Conservation (phyloP, 1,140 invertebrate species). For the Scylla paramamosain region DNA sequence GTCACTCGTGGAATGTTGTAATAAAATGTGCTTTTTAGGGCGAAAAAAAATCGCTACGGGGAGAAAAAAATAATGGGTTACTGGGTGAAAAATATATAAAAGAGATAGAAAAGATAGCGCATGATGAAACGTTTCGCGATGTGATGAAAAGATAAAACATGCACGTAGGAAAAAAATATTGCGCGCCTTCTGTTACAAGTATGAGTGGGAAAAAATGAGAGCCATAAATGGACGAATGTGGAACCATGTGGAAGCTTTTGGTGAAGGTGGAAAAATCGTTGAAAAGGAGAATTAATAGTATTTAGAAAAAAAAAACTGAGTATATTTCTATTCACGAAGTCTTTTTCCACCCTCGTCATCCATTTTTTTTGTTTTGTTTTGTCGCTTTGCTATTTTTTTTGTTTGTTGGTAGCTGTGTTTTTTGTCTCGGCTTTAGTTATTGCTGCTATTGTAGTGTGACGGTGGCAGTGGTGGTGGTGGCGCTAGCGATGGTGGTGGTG, state of each 20-base stretch:
- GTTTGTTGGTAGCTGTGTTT: not conserved
- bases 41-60: too few species aligned
- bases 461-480: too few species aligned
- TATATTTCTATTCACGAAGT: too few species aligned
- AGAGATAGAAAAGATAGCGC: not conserved
- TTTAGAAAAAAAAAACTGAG: not conserved
- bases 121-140: not conserved
- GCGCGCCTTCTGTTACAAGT: not conserved
- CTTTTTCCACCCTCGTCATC: not conserved
- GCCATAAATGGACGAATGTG: not conserved
- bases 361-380: not conserved
- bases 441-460: not conserved
- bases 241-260: not conserved
- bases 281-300: not conserved
- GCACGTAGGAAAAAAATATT: not conserved
- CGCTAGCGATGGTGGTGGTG: not conserved
- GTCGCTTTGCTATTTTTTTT: not conserved
- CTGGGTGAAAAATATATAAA: not conserved
- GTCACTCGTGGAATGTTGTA: too few species aligned
- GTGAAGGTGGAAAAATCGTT: not conserved
- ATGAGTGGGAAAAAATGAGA: not conserved
- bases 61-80: not conserved
- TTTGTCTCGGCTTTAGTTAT: not conserved
- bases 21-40: too few species aligned
- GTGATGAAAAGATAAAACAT: constrained; percentile 5